These are phyloP conservation scores for Chrosomus eos DNA, from an alignment of 2,797 vertebrate species.

Conservation along the genomic window DNA sequence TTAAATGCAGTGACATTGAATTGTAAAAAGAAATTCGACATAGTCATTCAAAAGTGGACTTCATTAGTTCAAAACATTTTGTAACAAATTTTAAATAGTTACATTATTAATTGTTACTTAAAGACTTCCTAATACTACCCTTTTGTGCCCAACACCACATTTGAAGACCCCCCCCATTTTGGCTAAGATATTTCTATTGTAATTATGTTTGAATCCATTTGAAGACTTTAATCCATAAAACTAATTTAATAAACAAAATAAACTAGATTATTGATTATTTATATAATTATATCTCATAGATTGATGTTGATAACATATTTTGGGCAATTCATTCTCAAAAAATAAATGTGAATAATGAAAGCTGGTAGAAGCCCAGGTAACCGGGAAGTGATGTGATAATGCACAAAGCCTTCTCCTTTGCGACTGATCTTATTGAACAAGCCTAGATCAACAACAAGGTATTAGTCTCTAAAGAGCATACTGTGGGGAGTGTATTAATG, in stretches of 20 bases:
- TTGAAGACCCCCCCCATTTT: not conserved
- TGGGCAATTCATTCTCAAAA: not conserved
- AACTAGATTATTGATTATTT: not conserved
- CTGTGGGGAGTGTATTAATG: conserved; percentile 32
- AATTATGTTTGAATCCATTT: not conserved
- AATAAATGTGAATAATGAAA: not conserved
- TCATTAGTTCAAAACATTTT: not conserved
- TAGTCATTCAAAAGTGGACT: not conserved
- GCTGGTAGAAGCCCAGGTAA: not conserved
- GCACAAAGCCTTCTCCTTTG: conserved; percentile 19
- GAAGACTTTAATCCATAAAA: not conserved
- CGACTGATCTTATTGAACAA: conserved; percentile 49
- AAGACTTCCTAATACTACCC: not conserved
- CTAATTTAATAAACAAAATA: not conserved
- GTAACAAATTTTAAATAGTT: not conserved
- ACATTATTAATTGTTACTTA: not conserved
- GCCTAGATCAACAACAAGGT: conserved; percentile 38
- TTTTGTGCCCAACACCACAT: not conserved
- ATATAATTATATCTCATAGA: not conserved
- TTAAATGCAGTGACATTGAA: not conserved
- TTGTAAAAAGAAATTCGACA: not conserved
- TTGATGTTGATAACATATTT: not conserved
- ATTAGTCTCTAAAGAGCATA: conserved; percentile 42
- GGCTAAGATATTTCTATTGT: not conserved
- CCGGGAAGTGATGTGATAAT: not conserved